These are phyloP conservation scores for Crenichthys baileyi DNA, from an alignment of 2,797 vertebrate genomes.

Conservation along the genomic window DNA sequence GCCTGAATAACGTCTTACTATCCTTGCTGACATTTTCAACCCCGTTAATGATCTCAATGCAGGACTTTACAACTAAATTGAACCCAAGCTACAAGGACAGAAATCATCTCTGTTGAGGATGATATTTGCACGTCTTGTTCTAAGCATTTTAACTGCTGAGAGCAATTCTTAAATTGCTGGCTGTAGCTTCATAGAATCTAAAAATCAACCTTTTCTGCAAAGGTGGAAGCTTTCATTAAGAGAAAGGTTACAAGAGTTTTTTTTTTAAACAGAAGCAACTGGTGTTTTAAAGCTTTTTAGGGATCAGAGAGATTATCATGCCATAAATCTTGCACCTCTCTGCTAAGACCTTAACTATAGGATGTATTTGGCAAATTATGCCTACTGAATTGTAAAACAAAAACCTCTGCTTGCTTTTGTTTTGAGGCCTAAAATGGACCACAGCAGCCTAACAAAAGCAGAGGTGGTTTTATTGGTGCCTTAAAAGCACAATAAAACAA, in stretches of 20 bases:
- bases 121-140: not conserved
- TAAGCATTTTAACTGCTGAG: not conserved
- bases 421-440: not conserved
- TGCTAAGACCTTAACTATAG: not conserved
- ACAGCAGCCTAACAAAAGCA: not conserved
- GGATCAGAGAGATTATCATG: not conserved
- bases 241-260: not conserved
- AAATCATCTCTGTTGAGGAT: not conserved
- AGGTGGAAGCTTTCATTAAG: not conserved
- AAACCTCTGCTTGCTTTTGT: not conserved
- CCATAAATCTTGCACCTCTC: not conserved
- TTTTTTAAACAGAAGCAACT: not conserved
- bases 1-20: not conserved
- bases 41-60: not conserved
- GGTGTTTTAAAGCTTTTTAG: not conserved
- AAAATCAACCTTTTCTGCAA: constrained; percentile 7
- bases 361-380: not conserved
- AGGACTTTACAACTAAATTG: not conserved
- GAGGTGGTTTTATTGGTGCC: too few relatives aligned
- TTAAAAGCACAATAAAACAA: not conserved
- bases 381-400: not conserved
- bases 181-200: not conserved
- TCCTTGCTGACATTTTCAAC: not conserved
- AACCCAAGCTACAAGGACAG: not conserved
- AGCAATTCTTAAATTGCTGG: constrained; percentile 7